Conservation (phyloP, 1,140 invertebrate species). For the Protaetia brevitarsis region DNA sequence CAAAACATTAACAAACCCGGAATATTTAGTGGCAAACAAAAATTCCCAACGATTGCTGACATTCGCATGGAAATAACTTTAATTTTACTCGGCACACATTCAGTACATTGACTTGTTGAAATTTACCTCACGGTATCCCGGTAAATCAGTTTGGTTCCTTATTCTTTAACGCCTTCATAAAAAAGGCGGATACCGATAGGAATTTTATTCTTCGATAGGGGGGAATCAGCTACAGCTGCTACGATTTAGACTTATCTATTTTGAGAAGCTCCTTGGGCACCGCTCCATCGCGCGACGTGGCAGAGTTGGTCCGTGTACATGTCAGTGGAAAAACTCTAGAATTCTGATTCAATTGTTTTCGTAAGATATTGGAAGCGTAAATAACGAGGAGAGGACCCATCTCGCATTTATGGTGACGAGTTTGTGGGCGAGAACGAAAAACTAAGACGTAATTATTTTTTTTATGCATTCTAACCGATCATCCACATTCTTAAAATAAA, state of each 20-base stretch:
- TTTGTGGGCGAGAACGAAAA: neutral
- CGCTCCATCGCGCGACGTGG: neutral
- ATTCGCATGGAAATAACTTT: neutral
- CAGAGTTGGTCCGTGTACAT: neutral
- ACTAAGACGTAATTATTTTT: slow-evolving; percentile 10
- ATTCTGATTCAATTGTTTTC: slow-evolving; percentile 12
- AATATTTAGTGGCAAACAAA: neutral
- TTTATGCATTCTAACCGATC: neutral
- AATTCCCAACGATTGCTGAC: neutral
- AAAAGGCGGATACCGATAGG: neutral
- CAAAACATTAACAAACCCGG: too few relatives aligned
- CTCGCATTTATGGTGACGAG: neutral
- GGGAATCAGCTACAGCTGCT: neutral
- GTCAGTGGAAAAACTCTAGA: slow-evolving; percentile 16
- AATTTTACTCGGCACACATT: neutral
- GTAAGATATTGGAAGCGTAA: neutral
- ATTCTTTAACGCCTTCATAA: neutral
- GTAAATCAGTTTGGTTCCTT: neutral
- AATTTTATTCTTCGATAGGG: slow-evolving; percentile 6
- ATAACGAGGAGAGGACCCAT: neutral
- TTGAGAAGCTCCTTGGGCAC: slow-evolving; percentile 11
- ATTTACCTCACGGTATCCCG: neutral
- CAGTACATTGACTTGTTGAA: neutral
- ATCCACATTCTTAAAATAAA: neutral
- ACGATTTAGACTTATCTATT: neutral